These are phyloP conservation scores for Xiphorhynchus elegans DNA, from an alignment of 2,113 vertebrate genomes.

Conservation along the genomic window DNA sequence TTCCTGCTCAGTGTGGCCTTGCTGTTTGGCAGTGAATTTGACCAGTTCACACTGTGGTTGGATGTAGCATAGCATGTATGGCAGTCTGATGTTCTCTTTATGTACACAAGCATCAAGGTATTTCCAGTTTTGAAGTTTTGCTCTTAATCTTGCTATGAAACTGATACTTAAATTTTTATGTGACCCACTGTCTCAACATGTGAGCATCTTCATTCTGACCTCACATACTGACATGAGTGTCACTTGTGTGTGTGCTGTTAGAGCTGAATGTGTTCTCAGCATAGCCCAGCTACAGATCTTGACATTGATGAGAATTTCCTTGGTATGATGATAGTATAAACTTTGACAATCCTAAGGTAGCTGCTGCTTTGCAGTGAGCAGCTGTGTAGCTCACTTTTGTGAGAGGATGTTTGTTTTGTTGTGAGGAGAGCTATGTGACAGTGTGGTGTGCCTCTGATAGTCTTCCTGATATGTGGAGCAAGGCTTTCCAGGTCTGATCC, in stretches of 20 bases:
- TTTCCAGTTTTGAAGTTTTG: not conserved
- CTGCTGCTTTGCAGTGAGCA: not conserved
- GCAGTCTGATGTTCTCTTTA: not conserved
- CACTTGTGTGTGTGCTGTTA: not conserved
- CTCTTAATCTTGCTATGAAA: not conserved
- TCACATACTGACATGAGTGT: not conserved
- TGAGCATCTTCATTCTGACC: not conserved
- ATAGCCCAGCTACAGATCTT: not conserved
- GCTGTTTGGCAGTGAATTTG: not conserved
- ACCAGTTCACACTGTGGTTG: not conserved
- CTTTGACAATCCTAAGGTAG: not conserved
- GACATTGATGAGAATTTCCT: not conserved
- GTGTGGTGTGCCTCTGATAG: not conserved
- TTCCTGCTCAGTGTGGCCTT: not conserved
- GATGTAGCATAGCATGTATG: not conserved
- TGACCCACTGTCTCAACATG: not conserved
- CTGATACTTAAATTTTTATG: not conserved
- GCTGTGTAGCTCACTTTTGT: not conserved
- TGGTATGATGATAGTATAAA: not conserved
- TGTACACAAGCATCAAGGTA: not conserved
- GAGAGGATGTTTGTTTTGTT: not conserved
- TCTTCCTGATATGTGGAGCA: not conserved
- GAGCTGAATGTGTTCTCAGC: not conserved
- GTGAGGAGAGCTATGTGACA: not conserved
- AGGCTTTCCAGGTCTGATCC: not conserved